Evolutionary conservation across 2,888 invertebrate species (phyloP), one percentile per base, ranked within the genome.

Genomic region (Xylota sylvarum): DNA sequence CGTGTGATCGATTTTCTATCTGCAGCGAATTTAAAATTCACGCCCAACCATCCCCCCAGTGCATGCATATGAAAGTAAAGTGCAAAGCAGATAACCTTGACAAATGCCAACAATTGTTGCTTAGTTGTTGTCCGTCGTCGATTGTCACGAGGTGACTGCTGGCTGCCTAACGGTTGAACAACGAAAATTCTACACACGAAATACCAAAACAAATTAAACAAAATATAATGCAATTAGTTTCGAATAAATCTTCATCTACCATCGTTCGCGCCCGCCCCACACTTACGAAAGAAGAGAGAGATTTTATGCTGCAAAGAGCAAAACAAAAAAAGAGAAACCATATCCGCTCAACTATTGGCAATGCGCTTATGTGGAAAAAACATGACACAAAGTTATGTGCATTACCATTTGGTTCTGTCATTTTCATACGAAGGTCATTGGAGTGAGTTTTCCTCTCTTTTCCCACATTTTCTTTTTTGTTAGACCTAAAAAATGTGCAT

Each of bases 91-190:
- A 73, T 55, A 83, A 83, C 83, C 83, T 83, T 83, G 83, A 78
- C 77, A 83, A 77, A 83, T 72, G 65, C 65, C 70, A 67, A 78
- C 58, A 83, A 67, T 78, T 78, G 72, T 78, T 78, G 82, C 72
- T 65, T 23, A 35, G 58, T 27, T 43, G 40, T 48, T 10, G 40
- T 30, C 58, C 32, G 40, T n/a, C 12, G 30, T 30, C 46, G 55
- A 23, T 65, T 19, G n/a, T 65, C 52, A 80, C 17, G 48, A 46
- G 17, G 46, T 40, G 55, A 40, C 40, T 5, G 35, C 1, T 10
- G 37, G 0, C 37, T 12, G 9, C 5, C 10, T 17, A 52, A 14
- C 43, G 7, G n/a, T 65, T 32, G 19, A 40, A 32, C 43, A 40
- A 73, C 19, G 9, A 62, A 50, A 46, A 50, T 46, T 19, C n/a